These are phyloP conservation scores for Drosophila quinaria DNA, from an alignment of 2,888 invertebrate genomes.

Conservation along the genomic window DNA sequence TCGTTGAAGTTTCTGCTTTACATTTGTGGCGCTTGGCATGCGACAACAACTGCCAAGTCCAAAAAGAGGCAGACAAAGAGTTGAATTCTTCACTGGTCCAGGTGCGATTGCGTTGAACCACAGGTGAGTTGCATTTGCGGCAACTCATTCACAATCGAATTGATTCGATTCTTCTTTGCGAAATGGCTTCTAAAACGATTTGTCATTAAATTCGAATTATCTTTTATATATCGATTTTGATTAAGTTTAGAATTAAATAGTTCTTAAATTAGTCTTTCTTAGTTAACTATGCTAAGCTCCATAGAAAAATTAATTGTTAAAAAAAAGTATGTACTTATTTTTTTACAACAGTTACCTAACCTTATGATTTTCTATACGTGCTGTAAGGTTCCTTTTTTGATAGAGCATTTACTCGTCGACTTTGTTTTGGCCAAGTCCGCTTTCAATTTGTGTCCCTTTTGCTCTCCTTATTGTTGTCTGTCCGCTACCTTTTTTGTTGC, in stretches of 20 bases:
- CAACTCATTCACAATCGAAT: constrained; percentile 5
- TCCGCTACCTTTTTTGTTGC: constrained; percentile 25
- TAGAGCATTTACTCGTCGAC: constrained; percentile 19
- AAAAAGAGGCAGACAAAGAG: neutral
- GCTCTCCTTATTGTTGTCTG: constrained; percentile 23
- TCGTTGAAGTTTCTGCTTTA: constrained; percentile 40
- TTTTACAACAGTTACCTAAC: too few species aligned
- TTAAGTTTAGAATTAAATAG: neutral
- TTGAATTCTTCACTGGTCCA: constrained; percentile 6
- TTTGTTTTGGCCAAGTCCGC: neutral
- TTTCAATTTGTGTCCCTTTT: constrained; percentile 27
- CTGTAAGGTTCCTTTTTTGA: too few species aligned
- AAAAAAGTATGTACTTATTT: too few species aligned
- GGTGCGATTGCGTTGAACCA: constrained; percentile 2
- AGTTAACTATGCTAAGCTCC: too few species aligned
- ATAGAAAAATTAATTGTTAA: too few species aligned
- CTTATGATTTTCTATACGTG: too few species aligned
- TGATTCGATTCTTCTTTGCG: constrained; percentile 2
- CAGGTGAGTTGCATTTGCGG: constrained; percentile 8
- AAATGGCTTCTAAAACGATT: neutral
- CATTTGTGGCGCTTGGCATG: constrained; percentile 38
- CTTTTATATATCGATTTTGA: neutral
- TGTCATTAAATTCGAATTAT: neutral
- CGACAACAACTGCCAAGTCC: constrained; percentile 9
- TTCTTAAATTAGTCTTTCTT: too few species aligned